A percentile compares a stretch with the other conserved stretches of the same genome.
phyloP scores from a whole-genome alignment of 1,140 invertebrate genomes.

The Leptonema lineaticorne region DNA sequence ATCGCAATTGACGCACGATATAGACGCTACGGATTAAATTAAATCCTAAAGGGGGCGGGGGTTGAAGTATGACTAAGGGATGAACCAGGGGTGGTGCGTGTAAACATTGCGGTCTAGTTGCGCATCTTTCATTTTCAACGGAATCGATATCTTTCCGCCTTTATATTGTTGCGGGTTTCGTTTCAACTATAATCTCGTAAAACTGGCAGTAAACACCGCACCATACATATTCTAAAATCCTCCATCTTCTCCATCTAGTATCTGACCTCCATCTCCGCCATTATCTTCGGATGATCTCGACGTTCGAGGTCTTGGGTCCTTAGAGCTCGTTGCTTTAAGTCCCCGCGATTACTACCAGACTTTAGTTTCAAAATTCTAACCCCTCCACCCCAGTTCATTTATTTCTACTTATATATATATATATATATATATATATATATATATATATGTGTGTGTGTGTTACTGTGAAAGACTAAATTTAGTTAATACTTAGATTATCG shows the following conservation, averaged over 20 bases:
- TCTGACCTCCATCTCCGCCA: not conserved
- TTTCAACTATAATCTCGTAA: too few relatives aligned
- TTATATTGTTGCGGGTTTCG: too few relatives aligned
- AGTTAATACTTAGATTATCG: too few relatives aligned
- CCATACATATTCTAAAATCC: not conserved
- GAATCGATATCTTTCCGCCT: not conserved
- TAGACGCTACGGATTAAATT: too few relatives aligned
- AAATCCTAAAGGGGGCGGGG: too few relatives aligned
- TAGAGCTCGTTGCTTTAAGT: not conserved
- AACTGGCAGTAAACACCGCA: not conserved
- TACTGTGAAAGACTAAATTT: not conserved
- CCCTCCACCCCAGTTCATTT: too few relatives aligned
- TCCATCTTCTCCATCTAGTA: not conserved
- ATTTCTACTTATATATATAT: conserved; percentile 11
- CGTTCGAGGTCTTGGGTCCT: not conserved
- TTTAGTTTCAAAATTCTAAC: too few relatives aligned
- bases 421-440: too few relatives aligned
- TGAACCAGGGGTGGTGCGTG: too few relatives aligned
- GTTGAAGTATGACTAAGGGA: too few relatives aligned
- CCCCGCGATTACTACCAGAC: conserved; percentile 7
- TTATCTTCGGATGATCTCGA: conserved; percentile 10
- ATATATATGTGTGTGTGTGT: not conserved
- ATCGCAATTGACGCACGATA: too few relatives aligned
- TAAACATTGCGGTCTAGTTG: not conserved
- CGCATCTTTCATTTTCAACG: not conserved